Evolutionary conservation across 2,797 vertebrate species (phyloP).

Genomic region (Astyanax mexicanus): DNA sequence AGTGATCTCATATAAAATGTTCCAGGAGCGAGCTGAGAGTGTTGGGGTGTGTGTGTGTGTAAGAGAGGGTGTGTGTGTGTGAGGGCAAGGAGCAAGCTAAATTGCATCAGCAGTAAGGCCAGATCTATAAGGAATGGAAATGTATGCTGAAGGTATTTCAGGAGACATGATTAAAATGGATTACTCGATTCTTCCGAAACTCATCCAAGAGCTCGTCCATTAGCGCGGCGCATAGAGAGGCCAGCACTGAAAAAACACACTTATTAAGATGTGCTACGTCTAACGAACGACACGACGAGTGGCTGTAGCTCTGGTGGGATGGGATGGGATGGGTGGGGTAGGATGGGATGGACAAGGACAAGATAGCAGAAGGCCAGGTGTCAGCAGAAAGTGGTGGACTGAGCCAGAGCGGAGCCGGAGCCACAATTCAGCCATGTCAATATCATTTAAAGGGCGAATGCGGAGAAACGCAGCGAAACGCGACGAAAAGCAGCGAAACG

Average conservation of each 20-base stretch:
- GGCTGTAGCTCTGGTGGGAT: slow-evolving; percentile 22
- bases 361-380: slow-evolving; percentile 6
- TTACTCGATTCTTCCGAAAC: slow-evolving; percentile 24
- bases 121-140: slow-evolving; percentile 29
- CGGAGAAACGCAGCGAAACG: slow-evolving; percentile 7
- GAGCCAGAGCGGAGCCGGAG: neutral
- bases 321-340: slow-evolving; percentile 12
- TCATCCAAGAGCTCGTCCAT: slow-evolving; percentile 28
- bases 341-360: neutral
- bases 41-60: neutral
- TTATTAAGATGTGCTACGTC: slow-evolving; percentile 16
- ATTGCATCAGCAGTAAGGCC: slow-evolving; percentile 26
- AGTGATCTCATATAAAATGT: slow-evolving; percentile 1
- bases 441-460: slow-evolving; percentile 24
- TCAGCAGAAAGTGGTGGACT: slow-evolving; percentile 18
- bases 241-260: slow-evolving; percentile 7
- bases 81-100: slow-evolving; percentile 8
- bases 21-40: slow-evolving; percentile 1
- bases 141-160: slow-evolving; percentile 24
- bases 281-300: neutral
- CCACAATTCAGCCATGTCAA: neutral
- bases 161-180: slow-evolving; percentile 47
- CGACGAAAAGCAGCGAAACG: slow-evolving; percentile 11
- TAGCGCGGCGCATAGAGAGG: neutral
- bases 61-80: slow-evolving; percentile 14